These are phyloP conservation scores for Achlya flavicornis DNA, from an alignment of 2,888 invertebrate species.

Conservation along the genomic window DNA sequence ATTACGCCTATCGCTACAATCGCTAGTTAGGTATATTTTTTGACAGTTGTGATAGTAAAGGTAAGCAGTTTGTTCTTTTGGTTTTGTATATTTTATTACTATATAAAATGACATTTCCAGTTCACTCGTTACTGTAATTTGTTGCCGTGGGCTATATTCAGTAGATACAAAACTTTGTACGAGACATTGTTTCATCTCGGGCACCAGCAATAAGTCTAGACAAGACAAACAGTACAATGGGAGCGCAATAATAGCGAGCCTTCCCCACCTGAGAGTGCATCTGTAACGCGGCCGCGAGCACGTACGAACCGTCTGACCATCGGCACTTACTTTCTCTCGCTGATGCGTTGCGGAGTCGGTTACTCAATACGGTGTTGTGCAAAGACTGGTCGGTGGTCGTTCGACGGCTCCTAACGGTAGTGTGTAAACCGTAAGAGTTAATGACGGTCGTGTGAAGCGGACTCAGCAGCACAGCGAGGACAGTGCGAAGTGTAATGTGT, in stretches of 20 bases:
- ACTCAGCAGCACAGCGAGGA: constrained; percentile 27
- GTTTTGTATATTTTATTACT: neutral
- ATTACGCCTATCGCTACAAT: too few species aligned
- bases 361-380: constrained; percentile 71
- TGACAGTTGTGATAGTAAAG: neutral
- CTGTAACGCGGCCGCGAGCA: constrained; percentile 53
- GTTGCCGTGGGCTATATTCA: constrained; percentile 12
- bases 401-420: constrained; percentile 58
- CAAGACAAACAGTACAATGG: constrained; percentile 42
- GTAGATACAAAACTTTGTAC: constrained; percentile 8
- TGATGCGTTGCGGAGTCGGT: constrained; percentile 68
- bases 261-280: constrained; percentile 64
- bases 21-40: neutral
- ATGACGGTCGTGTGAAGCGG: constrained; percentile 51
- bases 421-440: constrained; percentile 48
- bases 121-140: constrained; percentile 23
- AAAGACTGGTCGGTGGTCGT: constrained; percentile 51
- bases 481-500: constrained; percentile 61
- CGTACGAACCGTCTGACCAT: constrained; percentile 58
- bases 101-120: constrained; percentile 38
- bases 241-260: constrained; percentile 42
- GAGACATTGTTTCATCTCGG: neutral
- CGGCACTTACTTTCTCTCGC: constrained; percentile 80
- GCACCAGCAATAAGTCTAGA: neutral
- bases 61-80: too few species aligned